Base-by-base conservation (phyloP, 2,888 invertebrate genomes). In the Anorthoa munda region DNA sequence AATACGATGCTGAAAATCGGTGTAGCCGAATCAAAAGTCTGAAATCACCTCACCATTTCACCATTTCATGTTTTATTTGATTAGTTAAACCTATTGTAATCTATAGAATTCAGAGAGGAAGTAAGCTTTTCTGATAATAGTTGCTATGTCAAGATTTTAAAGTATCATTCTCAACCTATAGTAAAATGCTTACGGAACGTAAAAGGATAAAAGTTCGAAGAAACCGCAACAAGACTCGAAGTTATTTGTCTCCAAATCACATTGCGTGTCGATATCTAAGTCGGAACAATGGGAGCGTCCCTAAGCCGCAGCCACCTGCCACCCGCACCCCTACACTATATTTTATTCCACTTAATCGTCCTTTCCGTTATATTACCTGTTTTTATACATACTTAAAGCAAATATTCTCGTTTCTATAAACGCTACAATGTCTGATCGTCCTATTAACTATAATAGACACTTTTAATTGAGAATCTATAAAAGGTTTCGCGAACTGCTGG, bases 381-480 rank as follows among this genome's bases (percentile, higher is more conserved):
- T 95, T 94, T 95, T 95, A 94, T 93, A 91, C 92, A 92, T 91
- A 93, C 94, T 94, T 93, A 95, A 95, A 95, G 95, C 95, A 96
- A 95, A 95, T 95, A 96, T 95, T 94, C 94, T 92, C 92, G 94
- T 94, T 94, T 93, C 94, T 93, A 91, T 93, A 94, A 94, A 93
- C 91, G 90, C 91, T 89, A 92, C 93, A 92, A 77, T 87, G 94
- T 93, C 92, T 91, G 92, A 90, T 91, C 93, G 93, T 88, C 94
- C 94, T 94, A 95, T 95, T 95, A 95, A 93, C 94, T 94, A 95
- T 95, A 95, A 95, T 96, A 96, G 95, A 96, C 94, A 94, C 93
- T 95, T 95, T 96, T 96, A 96, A 96, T 96, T 96, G 95, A 94
- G 95, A 96, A 95, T 95, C 95, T 96, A 96, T 95, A 96, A 96